Base-by-base conservation (phyloP, 2,797 vertebrate species). In the Fistularia tabacaria region DNA sequence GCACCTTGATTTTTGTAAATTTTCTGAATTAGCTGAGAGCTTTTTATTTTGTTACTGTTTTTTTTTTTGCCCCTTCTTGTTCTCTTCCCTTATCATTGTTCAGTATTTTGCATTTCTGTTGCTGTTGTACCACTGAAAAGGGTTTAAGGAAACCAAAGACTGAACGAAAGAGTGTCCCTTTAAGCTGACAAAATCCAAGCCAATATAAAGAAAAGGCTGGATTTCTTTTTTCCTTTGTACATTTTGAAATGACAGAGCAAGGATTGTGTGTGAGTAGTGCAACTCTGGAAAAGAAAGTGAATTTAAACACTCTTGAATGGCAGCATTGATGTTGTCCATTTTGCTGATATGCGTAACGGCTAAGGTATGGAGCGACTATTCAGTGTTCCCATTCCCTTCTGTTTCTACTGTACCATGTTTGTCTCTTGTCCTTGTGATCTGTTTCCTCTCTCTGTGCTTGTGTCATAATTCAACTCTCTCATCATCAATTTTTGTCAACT, bases 131-230 rank as follows among this genome's bases (percentile, higher is more conserved):
- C 69, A 65, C 50, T 64, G 68, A 78, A 85, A 77, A 59, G 39
- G 81, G 75, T 87, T 87, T 75, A 85, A 86, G 85, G 85, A 86
- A 88, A 89, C 89, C 90, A 92, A 91, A 92, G 90, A 90, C 85
- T 64, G 87, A 89, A 68, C 54, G 62, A 85, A 78, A 86, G 85
- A 89, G 86, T 81, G 88, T 88, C 83, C 89, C 89, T 90, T 90
- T 85, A 89, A 90, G 81, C 75, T 48, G 73, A 80, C 72, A 65
- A 84, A 80, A 85, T 82, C 80, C 80, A 71, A 81, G 83, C 73
- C 80, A 75, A 79, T 76, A 70, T 76, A 74, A 68, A 84, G 68
- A 74, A 77, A 75, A 83, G 80, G 71, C 71, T 79, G 70, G 78
- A 76, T 50, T 64, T 78, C 25, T 53, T 63, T 51, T 77, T 73